Evolutionary conservation across 1,140 invertebrate species (phyloP).

Genomic region (Diprion similis): DNA sequence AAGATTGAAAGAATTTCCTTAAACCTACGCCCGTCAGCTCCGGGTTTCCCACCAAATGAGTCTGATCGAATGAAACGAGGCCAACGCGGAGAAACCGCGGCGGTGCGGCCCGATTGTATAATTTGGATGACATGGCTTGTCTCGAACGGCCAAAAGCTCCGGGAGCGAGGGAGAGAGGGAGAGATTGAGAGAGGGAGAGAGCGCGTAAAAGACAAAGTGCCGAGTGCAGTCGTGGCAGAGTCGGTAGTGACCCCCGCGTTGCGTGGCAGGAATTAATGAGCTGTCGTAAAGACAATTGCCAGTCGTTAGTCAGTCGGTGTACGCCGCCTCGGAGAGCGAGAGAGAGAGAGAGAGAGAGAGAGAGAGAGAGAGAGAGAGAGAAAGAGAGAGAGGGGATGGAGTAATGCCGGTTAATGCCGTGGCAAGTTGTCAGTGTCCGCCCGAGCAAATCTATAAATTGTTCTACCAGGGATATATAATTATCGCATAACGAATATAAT

Average conservation of each 20-base stretch:
- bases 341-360: not conserved
- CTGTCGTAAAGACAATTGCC: constrained; percentile 43
- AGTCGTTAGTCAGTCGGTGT: constrained; percentile 37
- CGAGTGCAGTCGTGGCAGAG: constrained; percentile 24
- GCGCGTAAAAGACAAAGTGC: constrained; percentile 34
- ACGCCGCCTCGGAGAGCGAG: not conserved
- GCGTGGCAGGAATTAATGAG: constrained; percentile 41
- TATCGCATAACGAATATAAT: constrained; percentile 13
- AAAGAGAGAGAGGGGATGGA: not conserved
- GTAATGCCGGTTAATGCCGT: not conserved
- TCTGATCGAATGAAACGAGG: too few species aligned
- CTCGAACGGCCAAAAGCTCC: too few species aligned
- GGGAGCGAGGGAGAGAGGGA: not conserved
- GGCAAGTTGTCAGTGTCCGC: constrained; percentile 27
- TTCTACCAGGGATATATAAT: constrained; percentile 25
- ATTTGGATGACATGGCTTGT: too few species aligned
- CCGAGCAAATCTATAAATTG: constrained; percentile 39
- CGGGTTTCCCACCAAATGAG: too few species aligned
- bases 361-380: not conserved
- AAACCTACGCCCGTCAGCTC: too few species aligned
- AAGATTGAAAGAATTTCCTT: too few species aligned
- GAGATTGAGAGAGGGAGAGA: constrained; percentile 12
- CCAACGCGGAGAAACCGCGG: too few species aligned
- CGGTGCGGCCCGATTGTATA: too few species aligned
- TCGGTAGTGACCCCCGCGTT: constrained; percentile 30